These are phyloP conservation scores for Zenarchopterus dispar DNA, from an alignment of 2,797 vertebrate species.

Conservation along the genomic window DNA sequence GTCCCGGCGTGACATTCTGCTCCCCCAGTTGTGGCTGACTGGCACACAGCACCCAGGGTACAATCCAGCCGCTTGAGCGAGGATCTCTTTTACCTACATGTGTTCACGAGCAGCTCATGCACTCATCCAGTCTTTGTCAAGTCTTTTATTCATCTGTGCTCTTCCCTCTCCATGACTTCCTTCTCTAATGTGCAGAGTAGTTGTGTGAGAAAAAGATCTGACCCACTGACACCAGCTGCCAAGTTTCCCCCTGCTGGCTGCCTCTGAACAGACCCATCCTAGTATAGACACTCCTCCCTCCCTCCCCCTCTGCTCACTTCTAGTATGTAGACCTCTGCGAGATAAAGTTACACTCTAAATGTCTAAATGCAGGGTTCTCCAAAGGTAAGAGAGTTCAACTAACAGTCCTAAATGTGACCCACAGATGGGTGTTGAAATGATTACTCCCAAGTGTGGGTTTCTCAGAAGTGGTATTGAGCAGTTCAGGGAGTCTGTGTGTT, in stretches of 20 bases:
- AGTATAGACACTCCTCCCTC: conserved; percentile 42
- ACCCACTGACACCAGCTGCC: conserved; percentile 57
- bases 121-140: conserved; percentile 25
- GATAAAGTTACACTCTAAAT: conserved; percentile 54
- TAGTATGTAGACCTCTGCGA: conserved; percentile 39
- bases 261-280: conserved; percentile 33
- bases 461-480: conserved; percentile 14
- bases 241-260: conserved; percentile 53
- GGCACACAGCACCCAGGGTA: conserved; percentile 26
- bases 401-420: conserved; percentile 13
- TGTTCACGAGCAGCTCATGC: conserved; percentile 14
- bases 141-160: conserved; percentile 18
- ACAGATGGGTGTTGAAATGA: conserved; percentile 13
- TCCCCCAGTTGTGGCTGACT: conserved; percentile 12
- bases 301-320: conserved; percentile 37
- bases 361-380: conserved; percentile 24
- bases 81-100: conserved; percentile 35
- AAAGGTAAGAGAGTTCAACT: conserved; percentile 10
- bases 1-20: conserved; percentile 81
- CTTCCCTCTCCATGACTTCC: conserved; percentile 49
- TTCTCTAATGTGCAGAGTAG: conserved; percentile 31
- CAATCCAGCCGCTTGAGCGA: conserved; percentile 26
- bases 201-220: conserved; percentile 51
- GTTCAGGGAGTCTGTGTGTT: conserved; percentile 17
- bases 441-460: conserved; percentile 12